Evolutionary conservation across 2,113 vertebrate species (phyloP), one percentile per base, ranked within the genome.

Genomic region (Lichenostomus cassidix): DNA sequence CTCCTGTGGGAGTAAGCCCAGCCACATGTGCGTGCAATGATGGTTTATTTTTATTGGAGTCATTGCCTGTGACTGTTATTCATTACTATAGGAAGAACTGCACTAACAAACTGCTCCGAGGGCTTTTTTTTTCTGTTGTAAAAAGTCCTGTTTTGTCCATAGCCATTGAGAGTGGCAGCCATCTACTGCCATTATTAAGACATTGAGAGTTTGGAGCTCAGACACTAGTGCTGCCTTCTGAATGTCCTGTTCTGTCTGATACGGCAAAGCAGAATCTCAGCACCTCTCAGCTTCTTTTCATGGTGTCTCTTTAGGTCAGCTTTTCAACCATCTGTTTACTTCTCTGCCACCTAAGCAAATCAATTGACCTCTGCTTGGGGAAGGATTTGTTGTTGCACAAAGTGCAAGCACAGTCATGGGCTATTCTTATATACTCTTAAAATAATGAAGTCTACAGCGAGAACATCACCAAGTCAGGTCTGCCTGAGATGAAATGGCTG

Each of bases 1-100:
- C 87, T 97, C 87, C 77, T 78, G 46, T 64, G 92, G 94, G 94
- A 94, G 83, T 63, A 81, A 87, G 55, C 89, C 83, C 80, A 39
- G 87, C 87, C 87, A 94, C 91, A 90, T 80, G 56, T 90, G 53
- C 10, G 3, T 84, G 46, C 80, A 88, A 22, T 83, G 92, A 89
- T 96, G 91, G 65, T 70, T 75, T 97, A 94, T 96, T 97, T 96
- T 96, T 94, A 93, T 90, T 97, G 39, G 80, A 83, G 58, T 81
- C 95, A n/a, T 92, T 92, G 90, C 93, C 90, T 82, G 67, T 46
- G 67, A 60, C 80, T 92, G 93, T 96, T 97, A 78, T 60, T 97
- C 92, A 81, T 96, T 96, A 93, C 92, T 92, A 25, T 95, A 95
- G 89, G 90, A 94, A 95, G 93, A 96, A 53, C 83, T 94, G 69